Evolutionary conservation across 2,888 invertebrate species (phyloP).

Genomic region (Nowickia ferox): DNA sequence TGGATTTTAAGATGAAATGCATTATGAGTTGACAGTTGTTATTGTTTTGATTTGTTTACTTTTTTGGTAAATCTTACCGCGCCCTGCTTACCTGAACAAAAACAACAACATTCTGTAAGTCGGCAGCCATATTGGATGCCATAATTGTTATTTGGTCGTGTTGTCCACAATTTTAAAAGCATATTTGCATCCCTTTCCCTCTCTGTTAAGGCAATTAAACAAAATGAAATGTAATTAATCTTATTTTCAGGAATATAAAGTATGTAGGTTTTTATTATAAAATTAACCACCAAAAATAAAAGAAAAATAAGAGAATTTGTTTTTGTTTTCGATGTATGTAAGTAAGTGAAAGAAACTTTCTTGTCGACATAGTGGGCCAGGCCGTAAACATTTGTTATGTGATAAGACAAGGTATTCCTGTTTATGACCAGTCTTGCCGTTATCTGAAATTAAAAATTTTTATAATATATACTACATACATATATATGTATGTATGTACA

Average conservation of each 20-base stretch:
- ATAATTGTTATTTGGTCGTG: constrained; percentile 75
- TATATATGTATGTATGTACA: no score
- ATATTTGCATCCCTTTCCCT: constrained; percentile 73
- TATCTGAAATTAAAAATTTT: no score
- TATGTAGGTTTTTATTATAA: no score
- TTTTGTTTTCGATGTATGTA: no score
- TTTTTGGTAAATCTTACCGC: constrained; percentile 48
- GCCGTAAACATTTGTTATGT: no score
- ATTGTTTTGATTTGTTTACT: constrained; percentile 44
- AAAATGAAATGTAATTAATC: constrained; percentile 35
- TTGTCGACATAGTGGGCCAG: no score
- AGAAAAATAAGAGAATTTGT: no score
- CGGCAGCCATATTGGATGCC: constrained; percentile 82
- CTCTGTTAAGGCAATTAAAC: constrained; percentile 54
- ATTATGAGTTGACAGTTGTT: constrained; percentile 24
- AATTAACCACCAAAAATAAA: no score
- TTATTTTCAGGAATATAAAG: constrained; percentile 1
- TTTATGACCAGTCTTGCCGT: no score
- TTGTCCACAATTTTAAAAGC: background rate
- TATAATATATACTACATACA: no score
- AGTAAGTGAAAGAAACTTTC: no score
- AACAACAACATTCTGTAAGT: constrained; percentile 1
- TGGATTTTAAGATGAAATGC: background rate
- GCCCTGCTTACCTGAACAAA: constrained; percentile 66
- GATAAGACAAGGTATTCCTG: no score